Evolutionary conservation across 2,888 invertebrate genomes (phyloP), one percentile per base, ranked within the genome.

Genomic region (Latrodectus elegans): DNA sequence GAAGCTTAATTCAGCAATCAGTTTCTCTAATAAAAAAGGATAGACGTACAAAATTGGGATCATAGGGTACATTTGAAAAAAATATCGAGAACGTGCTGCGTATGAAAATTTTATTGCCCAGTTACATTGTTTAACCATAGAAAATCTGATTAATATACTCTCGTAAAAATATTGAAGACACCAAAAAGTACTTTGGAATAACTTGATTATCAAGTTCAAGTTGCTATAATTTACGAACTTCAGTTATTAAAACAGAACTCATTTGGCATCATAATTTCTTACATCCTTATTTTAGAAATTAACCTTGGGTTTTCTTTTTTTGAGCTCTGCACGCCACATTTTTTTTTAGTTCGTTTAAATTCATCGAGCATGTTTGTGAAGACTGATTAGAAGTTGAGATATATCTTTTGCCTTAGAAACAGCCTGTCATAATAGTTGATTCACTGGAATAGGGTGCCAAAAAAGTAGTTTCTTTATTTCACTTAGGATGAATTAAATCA

Each of bases 381-480:
- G 60, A 60, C 60, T 60, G 60, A 60, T 60, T 12, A 60, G n/a
- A 60, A 60, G 12, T 60, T 60, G 60, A 15, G 12, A 15, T 60
- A 60, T 60, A 6, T n/a, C 60, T n/a, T n/a, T n/a, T n/a, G 14
- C 60, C 60, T 60, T 60, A 60, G 12, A 60, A n/a, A 60, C 6
- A 60, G 60, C 60, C n/a, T 60, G 60, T 60, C 60, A 60, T 60
- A 60, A 60, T n/a, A 60, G 60, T n/a, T 60, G n/a, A 60, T 60
- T 60, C 60, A 12, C 60, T 60, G n/a, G n/a, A 60, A 60, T n/a
- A 60, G 38, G 38, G 38, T 38, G 38, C 38, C 38, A 38, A 38
- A 15, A 60, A 60, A 60, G 60, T n/a, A 60, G n/a, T 60, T n/a
- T 60, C n/a, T 60, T 15, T 60, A 15, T 55, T 60, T 60, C 60